Conservation (phyloP, 2,797 vertebrate genomes). For the Lateolabrax maculatus region DNA sequence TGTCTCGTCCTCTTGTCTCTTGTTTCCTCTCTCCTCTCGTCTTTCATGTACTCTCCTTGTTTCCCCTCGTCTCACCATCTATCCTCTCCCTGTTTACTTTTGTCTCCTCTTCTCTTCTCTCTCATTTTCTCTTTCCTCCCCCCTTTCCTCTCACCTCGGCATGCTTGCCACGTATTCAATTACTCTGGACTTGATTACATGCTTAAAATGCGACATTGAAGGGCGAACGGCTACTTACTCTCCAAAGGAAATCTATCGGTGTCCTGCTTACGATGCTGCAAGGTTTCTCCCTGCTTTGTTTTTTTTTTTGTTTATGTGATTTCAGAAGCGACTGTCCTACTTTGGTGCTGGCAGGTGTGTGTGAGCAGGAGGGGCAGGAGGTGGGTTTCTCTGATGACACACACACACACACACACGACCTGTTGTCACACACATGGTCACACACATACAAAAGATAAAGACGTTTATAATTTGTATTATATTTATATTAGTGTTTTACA, state of each 20-base stretch:
- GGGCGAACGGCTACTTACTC: conserved; percentile 70
- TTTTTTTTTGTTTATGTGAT: conserved; percentile 58
- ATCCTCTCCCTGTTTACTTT: too few species aligned
- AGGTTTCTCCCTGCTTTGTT: conserved; percentile 23
- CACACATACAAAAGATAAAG: too few species aligned
- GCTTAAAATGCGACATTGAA: conserved; percentile 76
- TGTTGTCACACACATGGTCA: too few species aligned
- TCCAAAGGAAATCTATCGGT: conserved; percentile 64
- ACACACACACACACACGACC: background rate
- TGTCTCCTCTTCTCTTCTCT: too few species aligned
- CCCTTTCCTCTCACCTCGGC: conserved; percentile 13
- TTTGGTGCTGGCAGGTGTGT: conserved; percentile 36
- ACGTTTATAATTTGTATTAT: too few species aligned
- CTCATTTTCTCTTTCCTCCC: background rate
- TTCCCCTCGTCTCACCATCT: background rate
- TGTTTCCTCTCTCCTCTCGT: background rate
- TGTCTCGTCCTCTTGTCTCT: background rate
- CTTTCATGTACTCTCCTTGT: background rate
- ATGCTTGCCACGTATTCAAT: conserved; percentile 82
- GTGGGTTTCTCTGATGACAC: conserved; percentile 1
- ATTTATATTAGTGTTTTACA: background rate
- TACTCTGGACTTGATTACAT: conserved; percentile 78
- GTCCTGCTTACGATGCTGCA: conserved; percentile 50
- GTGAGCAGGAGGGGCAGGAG: background rate
- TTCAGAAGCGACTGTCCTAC: conserved; percentile 18